Evolutionary conservation across 2,888 invertebrate species (phyloP).

Genomic region (Yponomeuta cagnagella): DNA sequence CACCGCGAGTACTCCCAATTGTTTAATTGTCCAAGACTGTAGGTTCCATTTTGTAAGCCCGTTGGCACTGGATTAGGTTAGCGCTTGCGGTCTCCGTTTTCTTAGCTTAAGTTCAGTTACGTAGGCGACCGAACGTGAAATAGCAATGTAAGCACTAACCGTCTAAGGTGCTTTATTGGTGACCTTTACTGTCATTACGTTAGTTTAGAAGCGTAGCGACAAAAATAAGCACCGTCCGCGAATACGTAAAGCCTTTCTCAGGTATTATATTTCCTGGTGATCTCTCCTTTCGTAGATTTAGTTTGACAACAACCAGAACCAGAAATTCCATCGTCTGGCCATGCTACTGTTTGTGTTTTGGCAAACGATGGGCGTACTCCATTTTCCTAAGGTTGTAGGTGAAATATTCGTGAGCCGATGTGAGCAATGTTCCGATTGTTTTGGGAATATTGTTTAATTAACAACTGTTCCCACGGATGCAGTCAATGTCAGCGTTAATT

Average conservation of each 20-base stretch:
- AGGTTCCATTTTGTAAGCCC: conserved; percentile 45
- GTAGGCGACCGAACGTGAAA: not conserved
- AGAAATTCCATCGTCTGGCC: conserved; percentile 9
- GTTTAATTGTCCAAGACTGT: conserved; percentile 61
- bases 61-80: conserved; percentile 37
- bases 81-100: not conserved
- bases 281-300: not conserved
- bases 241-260: not conserved
- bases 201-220: not conserved
- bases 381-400: conserved; percentile 11
- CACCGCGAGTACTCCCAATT: conserved; percentile 61
- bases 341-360: conserved; percentile 14
- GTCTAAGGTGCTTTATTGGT: not conserved
- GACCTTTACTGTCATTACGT: not conserved
- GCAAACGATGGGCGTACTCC: not conserved
- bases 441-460: conserved; percentile 36
- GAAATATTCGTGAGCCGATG: conserved; percentile 15
- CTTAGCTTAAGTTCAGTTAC: not conserved
- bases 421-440: conserved; percentile 53
- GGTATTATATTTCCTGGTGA: not conserved
- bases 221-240: not conserved
- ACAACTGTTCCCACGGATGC: conserved; percentile 43
- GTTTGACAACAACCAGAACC: not conserved
- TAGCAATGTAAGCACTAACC: not conserved
- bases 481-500: conserved; percentile 50